Conservation (phyloP, 2,797 vertebrate genomes). For the Geotria australis region DNA sequence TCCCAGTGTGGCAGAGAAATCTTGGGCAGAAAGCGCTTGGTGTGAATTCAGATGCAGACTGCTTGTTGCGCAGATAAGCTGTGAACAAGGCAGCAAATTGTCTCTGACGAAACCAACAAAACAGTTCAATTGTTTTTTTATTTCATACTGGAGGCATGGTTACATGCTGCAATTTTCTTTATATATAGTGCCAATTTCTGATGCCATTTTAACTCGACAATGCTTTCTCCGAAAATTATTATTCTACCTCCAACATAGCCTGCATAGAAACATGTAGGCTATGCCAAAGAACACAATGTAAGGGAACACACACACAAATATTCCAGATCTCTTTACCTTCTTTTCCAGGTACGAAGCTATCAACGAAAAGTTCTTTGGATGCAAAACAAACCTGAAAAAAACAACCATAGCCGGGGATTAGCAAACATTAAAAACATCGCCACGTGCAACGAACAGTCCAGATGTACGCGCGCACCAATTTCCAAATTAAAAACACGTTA, state of each 20-base stretch:
- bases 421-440: not conserved
- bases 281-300: too few relatives aligned
- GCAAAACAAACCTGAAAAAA: slow-evolving; percentile 58
- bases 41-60: not conserved
- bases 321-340: not conserved
- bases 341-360: slow-evolving; percentile 85
- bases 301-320: too few relatives aligned
- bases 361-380: slow-evolving; percentile 91
- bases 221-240: too few relatives aligned
- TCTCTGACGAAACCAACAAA: not conserved
- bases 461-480: too few relatives aligned
- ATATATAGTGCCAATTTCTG: too few relatives aligned
- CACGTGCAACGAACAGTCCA: too few relatives aligned
- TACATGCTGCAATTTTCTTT: too few relatives aligned
- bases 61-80: not conserved
- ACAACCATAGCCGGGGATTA: slow-evolving; percentile 3
- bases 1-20: not conserved
- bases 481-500: too few relatives aligned
- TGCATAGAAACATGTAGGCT: too few relatives aligned
- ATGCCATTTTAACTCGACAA: too few relatives aligned
- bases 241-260: too few relatives aligned
- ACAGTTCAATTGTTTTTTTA: not conserved
- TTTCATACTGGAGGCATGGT: too few relatives aligned
- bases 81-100: not conserved
- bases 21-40: not conserved